Base-by-base conservation (phyloP, 2,113 vertebrate genomes). In the Sarotherodon lohbergeri region DNA sequence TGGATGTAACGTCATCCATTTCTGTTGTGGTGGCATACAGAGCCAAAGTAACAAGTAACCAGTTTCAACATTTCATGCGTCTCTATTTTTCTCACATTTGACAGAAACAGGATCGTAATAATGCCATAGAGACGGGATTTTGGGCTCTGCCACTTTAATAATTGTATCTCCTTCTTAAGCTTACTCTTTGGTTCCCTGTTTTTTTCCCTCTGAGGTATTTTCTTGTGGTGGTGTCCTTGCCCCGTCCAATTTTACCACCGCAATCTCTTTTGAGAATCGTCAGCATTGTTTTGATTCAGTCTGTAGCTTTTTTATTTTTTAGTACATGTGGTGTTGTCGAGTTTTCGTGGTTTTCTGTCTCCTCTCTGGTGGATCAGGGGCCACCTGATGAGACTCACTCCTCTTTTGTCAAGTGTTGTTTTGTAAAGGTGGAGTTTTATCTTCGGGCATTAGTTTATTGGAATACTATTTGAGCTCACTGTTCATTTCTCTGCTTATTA, bases 401-500 rank as follows among this genome's bases (percentile, higher is more conserved):
- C 63, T 91, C 59, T 57, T 88, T 85, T 78, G 39, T 85, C 82
- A 29, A 78, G 19, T 56, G 16, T 24, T 83, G 52, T 24, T 86
- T 66, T 68, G 22, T 55, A 29, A 54, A 90, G 39, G 63, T 66
- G 16, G 59, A 89, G 76, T 80, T 84, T 73, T 36, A n/a, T 84
- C 57, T 88, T 85, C 13, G 84, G 82, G 19, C 52, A 68, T 84
- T 84, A 39, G 50, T 79, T 86, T 52, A 63, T 86, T 85, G 55
- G 41, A 84, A 81, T 85, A 80, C 27, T 83, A 85, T 87, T 66
- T 55, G 41, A 85, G 83, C 87, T 81, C 83, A 78, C 56, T 92
- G 89, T 91, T 92, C 91, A 94, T 91, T 94, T 93, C 92, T 94
- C 93, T 90, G 91, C 78, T 91, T 93, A 89, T 93, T 89, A 89